A percentile compares a stretch with the other conserved stretches of the same genome.
phyloP scores from a whole-genome alignment of 1,140 invertebrate genomes.

The Brachionus paranguensis region DNA sequence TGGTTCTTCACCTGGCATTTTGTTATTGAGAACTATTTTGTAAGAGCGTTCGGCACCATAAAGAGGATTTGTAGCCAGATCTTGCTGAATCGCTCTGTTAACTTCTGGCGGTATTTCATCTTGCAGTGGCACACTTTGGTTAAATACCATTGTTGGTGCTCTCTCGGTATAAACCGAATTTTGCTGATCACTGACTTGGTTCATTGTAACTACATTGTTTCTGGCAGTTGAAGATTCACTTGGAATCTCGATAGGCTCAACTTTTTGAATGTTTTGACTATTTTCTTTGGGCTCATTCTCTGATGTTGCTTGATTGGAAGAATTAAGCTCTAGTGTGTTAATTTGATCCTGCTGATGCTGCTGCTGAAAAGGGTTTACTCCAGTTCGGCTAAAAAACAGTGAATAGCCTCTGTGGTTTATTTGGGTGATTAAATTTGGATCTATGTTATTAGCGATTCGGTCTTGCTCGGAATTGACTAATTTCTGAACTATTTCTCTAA shows the following conservation, averaged over 20 bases:
- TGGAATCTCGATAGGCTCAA: not conserved
- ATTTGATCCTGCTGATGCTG: not conserved
- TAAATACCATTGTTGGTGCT: not conserved
- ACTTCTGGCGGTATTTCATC: conserved; percentile 15
- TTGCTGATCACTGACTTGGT: not conserved
- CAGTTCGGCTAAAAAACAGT: conserved; percentile 8
- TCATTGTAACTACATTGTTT: not conserved
- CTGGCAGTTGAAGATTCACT: not conserved
- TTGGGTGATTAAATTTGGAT: conserved; percentile 24
- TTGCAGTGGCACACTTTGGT: not conserved
- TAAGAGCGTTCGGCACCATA: not conserved
- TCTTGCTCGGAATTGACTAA: conserved; percentile 15
- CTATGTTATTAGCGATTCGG: not conserved
- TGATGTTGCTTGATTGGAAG: not conserved
- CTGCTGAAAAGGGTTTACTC: conserved; percentile 4
- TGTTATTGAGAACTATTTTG: conserved; percentile 26
- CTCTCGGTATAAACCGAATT: not conserved
- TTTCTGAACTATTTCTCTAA: conserved; percentile 34
- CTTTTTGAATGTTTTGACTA: not conserved
- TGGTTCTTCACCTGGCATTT: not conserved
- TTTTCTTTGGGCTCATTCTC: not conserved
- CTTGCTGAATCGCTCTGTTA: conserved; percentile 20
- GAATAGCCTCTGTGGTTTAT: conserved; percentile 27
- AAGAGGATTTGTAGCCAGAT: not conserved
- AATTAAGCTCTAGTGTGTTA: not conserved